Conservation (phyloP, 1,140 invertebrate genomes). For the Cydia splendana region DNA sequence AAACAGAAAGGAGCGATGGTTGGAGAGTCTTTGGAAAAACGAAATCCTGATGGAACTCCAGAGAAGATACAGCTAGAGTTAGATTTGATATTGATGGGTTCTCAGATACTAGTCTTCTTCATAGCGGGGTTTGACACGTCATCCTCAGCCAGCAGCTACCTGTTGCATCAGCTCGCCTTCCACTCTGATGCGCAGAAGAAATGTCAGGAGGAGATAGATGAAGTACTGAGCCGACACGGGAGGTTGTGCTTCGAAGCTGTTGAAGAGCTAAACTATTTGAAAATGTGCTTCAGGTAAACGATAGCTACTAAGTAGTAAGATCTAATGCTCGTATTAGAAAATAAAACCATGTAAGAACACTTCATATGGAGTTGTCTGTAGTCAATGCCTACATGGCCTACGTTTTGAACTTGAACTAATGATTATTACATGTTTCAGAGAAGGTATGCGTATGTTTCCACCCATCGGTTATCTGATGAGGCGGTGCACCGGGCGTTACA, state of each 20-base stretch:
- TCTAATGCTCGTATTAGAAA: too few species aligned
- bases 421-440: conserved; percentile 40
- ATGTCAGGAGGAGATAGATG: conserved; percentile 78
- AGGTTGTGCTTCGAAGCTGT: conserved; percentile 63
- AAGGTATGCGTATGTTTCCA: conserved; percentile 66
- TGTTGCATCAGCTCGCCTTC: conserved; percentile 73
- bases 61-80: conserved; percentile 42
- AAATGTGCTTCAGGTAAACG: conserved; percentile 47
- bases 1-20: conserved; percentile 59
- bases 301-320: not conserved
- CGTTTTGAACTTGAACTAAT: too few species aligned
- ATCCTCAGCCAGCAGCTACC: conserved; percentile 73
- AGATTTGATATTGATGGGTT: conserved; percentile 50
- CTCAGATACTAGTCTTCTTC: conserved; percentile 79
- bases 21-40: conserved; percentile 64
- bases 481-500: conserved; percentile 56
- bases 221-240: conserved; percentile 52
- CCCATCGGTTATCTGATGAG: conserved; percentile 57
- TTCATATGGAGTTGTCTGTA: too few species aligned
- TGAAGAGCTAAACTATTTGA: conserved; percentile 62
- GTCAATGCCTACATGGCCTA: too few species aligned
- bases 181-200: conserved; percentile 80
- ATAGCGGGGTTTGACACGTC: conserved; percentile 78
- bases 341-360: too few species aligned
- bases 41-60: conserved; percentile 51